A percentile compares a stretch with the other conserved stretches of the same genome.
Evolutionary conservation across 2,113 vertebrate genomes (phyloP).

Genomic region (Acrocephalus kingi): DNA sequence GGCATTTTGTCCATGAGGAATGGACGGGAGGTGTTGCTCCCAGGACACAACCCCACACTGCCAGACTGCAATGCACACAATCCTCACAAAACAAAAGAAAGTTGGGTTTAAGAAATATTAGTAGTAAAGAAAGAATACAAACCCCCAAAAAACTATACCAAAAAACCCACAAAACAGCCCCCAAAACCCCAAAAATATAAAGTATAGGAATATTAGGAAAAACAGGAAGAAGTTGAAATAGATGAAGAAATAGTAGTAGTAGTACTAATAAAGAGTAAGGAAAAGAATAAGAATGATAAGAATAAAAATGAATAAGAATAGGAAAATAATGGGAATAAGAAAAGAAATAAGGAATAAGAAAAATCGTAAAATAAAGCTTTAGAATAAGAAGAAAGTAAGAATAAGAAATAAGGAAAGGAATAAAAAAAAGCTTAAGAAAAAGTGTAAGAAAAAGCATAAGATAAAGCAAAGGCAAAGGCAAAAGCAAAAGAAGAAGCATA

Average conservation of each 20-base stretch:
- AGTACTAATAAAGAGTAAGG: neutral
- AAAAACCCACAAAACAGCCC: too few species aligned
- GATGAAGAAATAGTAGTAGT: too few species aligned
- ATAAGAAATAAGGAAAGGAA: neutral
- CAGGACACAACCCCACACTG: too few species aligned
- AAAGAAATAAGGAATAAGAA: neutral
- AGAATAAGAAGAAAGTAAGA: too few species aligned
- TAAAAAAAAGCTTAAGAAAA: neutral
- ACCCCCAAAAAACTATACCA: too few species aligned
- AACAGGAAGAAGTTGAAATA: neutral
- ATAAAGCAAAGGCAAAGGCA: too few species aligned
- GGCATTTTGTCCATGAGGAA: too few species aligned
- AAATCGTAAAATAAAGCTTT: neutral
- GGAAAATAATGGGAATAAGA: neutral
- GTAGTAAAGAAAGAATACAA: neutral
- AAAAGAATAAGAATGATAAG: neutral
- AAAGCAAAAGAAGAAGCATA: neutral
- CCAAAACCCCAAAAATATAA: too few species aligned
- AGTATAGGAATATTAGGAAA: neutral
- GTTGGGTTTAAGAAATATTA: neutral
- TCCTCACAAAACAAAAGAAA: too few species aligned
- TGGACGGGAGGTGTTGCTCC: too few species aligned
- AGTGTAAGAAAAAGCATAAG: neutral
- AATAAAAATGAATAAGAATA: neutral
- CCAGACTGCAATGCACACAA: rapidly evolving